Percentiles rank a stretch among this genome's conserved stretches.
These are phyloP conservation scores for Blera fallax DNA, from an alignment of 2,888 invertebrate genomes.

Conservation along the genomic window DNA sequence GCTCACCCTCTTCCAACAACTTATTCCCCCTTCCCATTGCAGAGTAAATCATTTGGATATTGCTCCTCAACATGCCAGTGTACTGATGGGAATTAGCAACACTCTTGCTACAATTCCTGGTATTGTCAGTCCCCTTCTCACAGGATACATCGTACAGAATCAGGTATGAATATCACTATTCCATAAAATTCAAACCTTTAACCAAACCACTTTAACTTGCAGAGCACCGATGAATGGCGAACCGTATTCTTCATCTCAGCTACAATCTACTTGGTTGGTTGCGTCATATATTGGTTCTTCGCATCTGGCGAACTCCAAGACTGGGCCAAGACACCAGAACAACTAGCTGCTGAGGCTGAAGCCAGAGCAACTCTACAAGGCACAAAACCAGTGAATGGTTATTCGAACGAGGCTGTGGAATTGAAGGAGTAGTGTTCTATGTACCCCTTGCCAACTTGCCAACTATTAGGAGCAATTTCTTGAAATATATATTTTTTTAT, in stretches of 20 bases:
- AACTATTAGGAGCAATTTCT: background rate
- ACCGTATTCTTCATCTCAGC: constrained; percentile 93
- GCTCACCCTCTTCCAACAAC: background rate
- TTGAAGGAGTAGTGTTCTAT: constrained; percentile 77
- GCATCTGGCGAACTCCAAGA: constrained; percentile 91
- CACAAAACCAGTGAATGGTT: constrained; percentile 75
- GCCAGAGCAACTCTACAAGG: constrained; percentile 82
- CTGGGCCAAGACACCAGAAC: constrained; percentile 85
- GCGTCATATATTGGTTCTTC: constrained; percentile 90
- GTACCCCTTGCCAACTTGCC: constrained; percentile 48
- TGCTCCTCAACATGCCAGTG: constrained; percentile 94
- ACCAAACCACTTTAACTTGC: constrained; percentile 74
- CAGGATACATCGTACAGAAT: constrained; percentile 89
- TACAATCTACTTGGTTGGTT: constrained; percentile 91
- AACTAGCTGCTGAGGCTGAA: constrained; percentile 78
- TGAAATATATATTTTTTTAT: background rate
- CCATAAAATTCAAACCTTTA: background rate
- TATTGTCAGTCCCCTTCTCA: constrained; percentile 92
- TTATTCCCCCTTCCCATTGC: constrained; percentile 72
- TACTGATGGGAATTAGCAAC: constrained; percentile 95
- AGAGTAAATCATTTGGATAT: constrained; percentile 94
- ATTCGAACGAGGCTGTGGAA: constrained; percentile 80
- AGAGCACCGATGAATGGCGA: constrained; percentile 91
- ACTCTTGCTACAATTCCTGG: constrained; percentile 95
- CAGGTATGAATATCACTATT: constrained; percentile 83